Evolutionary conservation across 2,113 vertebrate genomes (phyloP).

Genomic region (Geococcyx californianus): DNA sequence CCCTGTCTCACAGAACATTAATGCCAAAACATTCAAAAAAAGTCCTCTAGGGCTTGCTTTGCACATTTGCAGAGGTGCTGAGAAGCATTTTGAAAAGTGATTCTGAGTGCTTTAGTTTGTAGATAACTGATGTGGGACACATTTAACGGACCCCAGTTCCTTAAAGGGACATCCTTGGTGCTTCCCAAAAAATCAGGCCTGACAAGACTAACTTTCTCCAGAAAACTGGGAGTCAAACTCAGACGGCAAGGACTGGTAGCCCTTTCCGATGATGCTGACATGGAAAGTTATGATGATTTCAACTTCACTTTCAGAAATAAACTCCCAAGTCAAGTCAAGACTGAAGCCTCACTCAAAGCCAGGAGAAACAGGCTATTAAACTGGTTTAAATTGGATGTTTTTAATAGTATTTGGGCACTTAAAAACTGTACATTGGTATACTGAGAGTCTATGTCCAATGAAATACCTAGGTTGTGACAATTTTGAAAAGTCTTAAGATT

Average conservation of each 20-base stretch:
- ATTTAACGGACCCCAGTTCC: not conserved
- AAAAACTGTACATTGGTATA: not conserved
- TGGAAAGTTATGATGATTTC: not conserved
- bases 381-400: not conserved
- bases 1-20: slow-evolving; percentile 48
- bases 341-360: not conserved
- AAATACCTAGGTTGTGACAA: not conserved
- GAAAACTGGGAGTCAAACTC: not conserved
- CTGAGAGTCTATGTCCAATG: not conserved
- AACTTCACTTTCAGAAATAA: not conserved
- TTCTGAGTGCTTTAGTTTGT: not conserved
- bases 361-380: not conserved
- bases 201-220: not conserved
- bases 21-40: slow-evolving; percentile 41
- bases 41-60: slow-evolving; percentile 17
- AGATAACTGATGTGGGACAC: not conserved
- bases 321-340: not conserved
- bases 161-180: not conserved
- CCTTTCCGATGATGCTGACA: not conserved
- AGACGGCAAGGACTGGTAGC: not conserved
- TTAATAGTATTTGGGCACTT: not conserved
- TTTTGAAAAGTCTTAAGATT: not conserved
- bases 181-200: not conserved
- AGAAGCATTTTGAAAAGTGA: not conserved
- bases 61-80: not conserved